Conservation (phyloP, 2,113 vertebrate species). For the Aldabrachelys gigantea region DNA sequence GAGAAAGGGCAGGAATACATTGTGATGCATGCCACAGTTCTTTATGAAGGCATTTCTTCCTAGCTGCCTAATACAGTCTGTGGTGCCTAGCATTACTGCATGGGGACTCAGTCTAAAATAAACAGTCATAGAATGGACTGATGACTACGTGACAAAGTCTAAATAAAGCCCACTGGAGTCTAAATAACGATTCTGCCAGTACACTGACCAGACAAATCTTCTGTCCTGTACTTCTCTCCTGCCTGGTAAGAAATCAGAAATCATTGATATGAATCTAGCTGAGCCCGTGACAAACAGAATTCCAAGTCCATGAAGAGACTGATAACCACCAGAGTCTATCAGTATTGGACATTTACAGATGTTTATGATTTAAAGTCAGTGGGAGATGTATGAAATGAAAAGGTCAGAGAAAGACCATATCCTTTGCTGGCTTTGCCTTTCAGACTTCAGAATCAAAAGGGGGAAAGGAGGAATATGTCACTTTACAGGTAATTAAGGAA, state of each 20-base stretch:
- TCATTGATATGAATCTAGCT: not conserved
- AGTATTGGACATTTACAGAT: not conserved
- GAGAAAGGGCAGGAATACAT: not conserved
- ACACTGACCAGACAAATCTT: not conserved
- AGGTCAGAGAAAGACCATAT: constrained; percentile 34
- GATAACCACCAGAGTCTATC: not conserved
- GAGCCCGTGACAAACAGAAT: not conserved
- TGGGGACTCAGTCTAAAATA: not conserved
- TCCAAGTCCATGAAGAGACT: not conserved
- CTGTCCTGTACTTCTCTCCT: not conserved
- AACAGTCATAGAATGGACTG: not conserved
- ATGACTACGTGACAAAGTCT: rapidly evolving
- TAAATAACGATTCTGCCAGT: not conserved
- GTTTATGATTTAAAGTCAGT: constrained; percentile 54
- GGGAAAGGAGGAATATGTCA: constrained; percentile 66
- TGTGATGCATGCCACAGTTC: not conserved
- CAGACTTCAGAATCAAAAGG: constrained; percentile 56
- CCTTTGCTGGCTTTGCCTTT: constrained; percentile 35
- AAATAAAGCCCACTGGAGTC: not conserved
- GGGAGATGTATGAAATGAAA: constrained; percentile 43
- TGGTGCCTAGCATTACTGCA: rapidly evolving
- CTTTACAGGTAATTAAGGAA: constrained; percentile 69
- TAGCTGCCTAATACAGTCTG: not conserved
- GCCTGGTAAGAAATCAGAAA: not conserved
- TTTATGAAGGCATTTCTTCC: not conserved